phyloP scores from a whole-genome alignment of 2,797 vertebrate genomes.

The Benthosema pterotum region DNA sequence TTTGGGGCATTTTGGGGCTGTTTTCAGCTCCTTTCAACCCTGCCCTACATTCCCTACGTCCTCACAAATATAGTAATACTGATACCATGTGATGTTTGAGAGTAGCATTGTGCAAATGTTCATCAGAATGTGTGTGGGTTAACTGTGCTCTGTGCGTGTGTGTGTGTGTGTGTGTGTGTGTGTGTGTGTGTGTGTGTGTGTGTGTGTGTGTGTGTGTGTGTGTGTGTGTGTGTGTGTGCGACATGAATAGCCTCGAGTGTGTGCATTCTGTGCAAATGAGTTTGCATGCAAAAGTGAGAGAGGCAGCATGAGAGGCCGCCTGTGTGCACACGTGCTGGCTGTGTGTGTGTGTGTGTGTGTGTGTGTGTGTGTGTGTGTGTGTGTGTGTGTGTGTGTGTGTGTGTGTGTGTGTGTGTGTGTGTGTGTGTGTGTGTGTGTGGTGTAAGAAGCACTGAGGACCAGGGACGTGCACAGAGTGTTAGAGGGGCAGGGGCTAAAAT shows the following conservation, averaged over 20 bases:
- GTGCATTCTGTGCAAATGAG: conserved; percentile 8
- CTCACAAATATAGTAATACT: no score
- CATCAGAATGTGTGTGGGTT: no score
- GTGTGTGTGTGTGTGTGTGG: neutral
- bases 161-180: conserved; percentile 19
- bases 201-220: conserved; percentile 23
- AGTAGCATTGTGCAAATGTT: no score
- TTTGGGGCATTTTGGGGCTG: no score
- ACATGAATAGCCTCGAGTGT: conserved; percentile 30
- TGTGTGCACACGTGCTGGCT: no score
- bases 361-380: neutral
- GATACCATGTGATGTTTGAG: no score
- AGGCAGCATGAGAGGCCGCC: neutral
- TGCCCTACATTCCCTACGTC: no score
- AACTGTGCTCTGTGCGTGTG: conserved; percentile 7
- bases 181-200: conserved; percentile 64
- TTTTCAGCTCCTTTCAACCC: no score
- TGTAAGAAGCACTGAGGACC: no score
- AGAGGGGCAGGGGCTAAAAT: no score
- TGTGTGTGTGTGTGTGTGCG: conserved; percentile 27
- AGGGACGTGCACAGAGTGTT: no score
- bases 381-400: neutral
- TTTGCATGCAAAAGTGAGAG: neutral
- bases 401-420: neutral
- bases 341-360: neutral